Conservation (phyloP, 2,888 invertebrate species). For the Dolomedes plantarius region DNA sequence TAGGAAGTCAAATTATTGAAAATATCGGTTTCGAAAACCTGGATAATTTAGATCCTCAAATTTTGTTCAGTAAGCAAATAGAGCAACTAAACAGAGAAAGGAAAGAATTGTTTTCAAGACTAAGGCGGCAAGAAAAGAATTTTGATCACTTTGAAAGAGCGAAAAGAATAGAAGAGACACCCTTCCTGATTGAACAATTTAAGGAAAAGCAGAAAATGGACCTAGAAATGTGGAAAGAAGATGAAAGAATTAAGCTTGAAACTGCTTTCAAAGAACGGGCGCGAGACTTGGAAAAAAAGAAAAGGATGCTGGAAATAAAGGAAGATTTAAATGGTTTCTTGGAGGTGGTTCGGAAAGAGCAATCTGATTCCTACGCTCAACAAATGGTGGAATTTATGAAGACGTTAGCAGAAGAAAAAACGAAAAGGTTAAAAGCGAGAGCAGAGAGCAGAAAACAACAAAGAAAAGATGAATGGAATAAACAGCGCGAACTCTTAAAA, state of each 20-base stretch:
- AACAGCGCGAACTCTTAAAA: slow-evolving; percentile 9
- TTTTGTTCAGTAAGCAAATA: slow-evolving; percentile 31
- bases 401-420: neutral
- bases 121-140: slow-evolving; percentile 33
- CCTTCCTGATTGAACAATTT: slow-evolving; percentile 11
- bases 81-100: slow-evolving; percentile 30
- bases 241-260: slow-evolving; percentile 17
- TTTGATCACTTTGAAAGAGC: slow-evolving; percentile 50
- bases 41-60: slow-evolving; percentile 23
- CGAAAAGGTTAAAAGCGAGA: slow-evolving; percentile 31
- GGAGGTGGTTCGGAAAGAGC: neutral
- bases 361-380: neutral
- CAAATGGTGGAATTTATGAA: neutral
- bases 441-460: slow-evolving; percentile 21
- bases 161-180: slow-evolving; percentile 45
- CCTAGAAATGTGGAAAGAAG: slow-evolving; percentile 23
- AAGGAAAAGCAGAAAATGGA: neutral
- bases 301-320: slow-evolving; percentile 27
- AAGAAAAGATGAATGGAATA: slow-evolving; percentile 21
- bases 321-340: slow-evolving; percentile 32
- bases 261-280: slow-evolving; percentile 2
- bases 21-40: slow-evolving; percentile 14
- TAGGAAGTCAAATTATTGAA: slow-evolving; percentile 30
- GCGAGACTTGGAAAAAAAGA: neutral
- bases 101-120: slow-evolving; percentile 9